A percentile compares a stretch with the other conserved stretches of the same genome.
Conservation (phyloP, 2,797 vertebrate genomes). For the Pantherophis alleghaniensis region DNA sequence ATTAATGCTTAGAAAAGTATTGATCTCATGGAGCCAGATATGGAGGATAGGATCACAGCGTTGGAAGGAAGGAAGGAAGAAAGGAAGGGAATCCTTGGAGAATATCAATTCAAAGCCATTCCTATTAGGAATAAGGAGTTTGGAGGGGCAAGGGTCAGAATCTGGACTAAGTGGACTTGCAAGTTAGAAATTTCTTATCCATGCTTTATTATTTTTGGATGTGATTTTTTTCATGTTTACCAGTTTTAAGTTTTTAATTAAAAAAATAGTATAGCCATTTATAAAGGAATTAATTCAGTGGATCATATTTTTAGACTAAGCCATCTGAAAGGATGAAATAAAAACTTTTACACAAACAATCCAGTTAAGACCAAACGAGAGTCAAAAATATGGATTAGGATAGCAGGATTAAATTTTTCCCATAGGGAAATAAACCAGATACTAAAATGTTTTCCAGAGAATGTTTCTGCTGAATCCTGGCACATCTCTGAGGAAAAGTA, state of each 20-base stretch:
- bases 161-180: not conserved
- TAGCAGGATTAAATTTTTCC: not conserved
- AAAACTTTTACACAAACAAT: not conserved
- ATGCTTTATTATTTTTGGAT: not conserved
- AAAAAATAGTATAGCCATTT: not conserved
- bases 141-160: not conserved
- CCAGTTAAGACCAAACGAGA: not conserved
- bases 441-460: conserved; percentile 4
- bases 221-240: not conserved
- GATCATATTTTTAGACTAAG: not conserved
- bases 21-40: not conserved
- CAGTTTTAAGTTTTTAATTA: not conserved
- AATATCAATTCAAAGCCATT: not conserved
- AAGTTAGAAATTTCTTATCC: not conserved
- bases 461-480: not conserved
- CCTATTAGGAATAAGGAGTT: not conserved
- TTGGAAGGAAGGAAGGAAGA: not conserved
- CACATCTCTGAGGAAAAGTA: not conserved
- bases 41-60: not conserved
- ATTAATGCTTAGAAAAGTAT: not conserved
- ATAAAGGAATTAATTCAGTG: not conserved
- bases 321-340: not conserved
- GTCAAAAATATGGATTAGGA: not conserved
- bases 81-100: not conserved
- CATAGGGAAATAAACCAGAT: not conserved